These are phyloP conservation scores for Drosophila dives DNA, from an alignment of 2,888 invertebrate species.

Conservation along the genomic window DNA sequence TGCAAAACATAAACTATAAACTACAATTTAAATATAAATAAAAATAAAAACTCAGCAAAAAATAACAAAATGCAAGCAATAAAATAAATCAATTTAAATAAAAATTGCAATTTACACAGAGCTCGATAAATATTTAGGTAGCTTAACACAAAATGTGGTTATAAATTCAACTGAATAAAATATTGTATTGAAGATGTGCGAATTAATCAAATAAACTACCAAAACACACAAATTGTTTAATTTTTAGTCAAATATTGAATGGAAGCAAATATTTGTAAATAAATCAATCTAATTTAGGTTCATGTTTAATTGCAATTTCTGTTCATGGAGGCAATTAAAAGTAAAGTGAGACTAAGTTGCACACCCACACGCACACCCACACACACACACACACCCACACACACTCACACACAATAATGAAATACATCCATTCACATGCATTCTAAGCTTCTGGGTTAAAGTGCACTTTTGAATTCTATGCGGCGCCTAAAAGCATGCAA, in stretches of 20 bases:
- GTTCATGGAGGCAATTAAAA: slow-evolving; percentile 8
- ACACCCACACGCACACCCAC: slow-evolving; percentile 2
- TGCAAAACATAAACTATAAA: not conserved
- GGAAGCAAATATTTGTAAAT: slow-evolving; percentile 18
- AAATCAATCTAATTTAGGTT: not conserved
- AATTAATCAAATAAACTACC: slow-evolving; percentile 4
- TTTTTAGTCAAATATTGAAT: slow-evolving; percentile 15
- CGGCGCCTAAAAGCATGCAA: slow-evolving; percentile 51
- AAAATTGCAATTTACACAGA: slow-evolving; percentile 16
- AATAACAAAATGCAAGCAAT: slow-evolving; percentile 6
- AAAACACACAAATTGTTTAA: slow-evolving; percentile 9
- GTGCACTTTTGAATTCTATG: slow-evolving; percentile 22
- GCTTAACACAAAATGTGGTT: slow-evolving; percentile 1
- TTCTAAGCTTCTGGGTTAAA: slow-evolving; percentile 20
- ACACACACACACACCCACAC: not conserved
- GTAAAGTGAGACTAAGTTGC: slow-evolving; percentile 17
- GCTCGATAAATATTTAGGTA: slow-evolving; percentile 29
- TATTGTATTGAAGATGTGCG: slow-evolving; percentile 14
- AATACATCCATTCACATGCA: not conserved
- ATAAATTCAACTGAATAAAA: slow-evolving; percentile 22
- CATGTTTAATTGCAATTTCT: not conserved
- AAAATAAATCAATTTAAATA: slow-evolving; percentile 38
- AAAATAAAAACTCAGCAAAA: slow-evolving; percentile 11
- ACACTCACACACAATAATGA: not conserved
- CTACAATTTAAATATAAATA: slow-evolving; percentile 9